These are phyloP conservation scores for Sphenopsis melanotis DNA, from an alignment of 2,797 vertebrate genomes.

Conservation along the genomic window DNA sequence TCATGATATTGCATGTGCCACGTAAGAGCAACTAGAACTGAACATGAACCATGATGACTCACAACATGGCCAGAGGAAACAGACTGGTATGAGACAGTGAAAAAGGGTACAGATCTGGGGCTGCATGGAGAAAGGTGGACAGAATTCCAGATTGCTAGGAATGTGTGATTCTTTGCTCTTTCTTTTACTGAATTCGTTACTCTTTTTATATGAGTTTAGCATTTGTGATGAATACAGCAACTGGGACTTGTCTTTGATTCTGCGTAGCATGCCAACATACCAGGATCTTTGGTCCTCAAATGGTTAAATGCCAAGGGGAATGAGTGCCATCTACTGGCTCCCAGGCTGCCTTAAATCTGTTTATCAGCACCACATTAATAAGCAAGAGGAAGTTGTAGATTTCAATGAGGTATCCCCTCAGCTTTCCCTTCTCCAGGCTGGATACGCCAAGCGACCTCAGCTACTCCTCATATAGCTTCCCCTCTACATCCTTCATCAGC, in stretches of 20 bases:
- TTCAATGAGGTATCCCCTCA: neutral
- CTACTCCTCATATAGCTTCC: accelerated
- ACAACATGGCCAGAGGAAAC: neutral
- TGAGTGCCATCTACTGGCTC: neutral
- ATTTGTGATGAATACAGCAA: neutral
- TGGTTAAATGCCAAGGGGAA: neutral
- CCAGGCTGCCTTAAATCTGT: neutral
- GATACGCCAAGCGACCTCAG: neutral
- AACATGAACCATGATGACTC: neutral
- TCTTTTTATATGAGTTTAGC: neutral
- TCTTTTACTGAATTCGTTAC: neutral
- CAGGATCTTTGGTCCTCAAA: neutral
- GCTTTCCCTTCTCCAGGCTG: neutral
- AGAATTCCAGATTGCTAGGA: neutral
- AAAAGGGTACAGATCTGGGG: neutral
- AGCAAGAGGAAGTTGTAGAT: neutral
- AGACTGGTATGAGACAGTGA: neutral
- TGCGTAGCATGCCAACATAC: accelerated
- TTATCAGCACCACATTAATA: neutral
- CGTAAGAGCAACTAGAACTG: neutral
- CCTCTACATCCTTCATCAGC: neutral
- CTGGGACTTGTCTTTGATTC: neutral
- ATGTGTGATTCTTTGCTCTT: neutral
- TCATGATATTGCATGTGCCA: neutral
- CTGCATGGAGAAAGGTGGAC: neutral